Evolutionary conservation across 64 coral and sea anemone genomes (phyloP).

Genomic region (Trachythela sp.): DNA sequence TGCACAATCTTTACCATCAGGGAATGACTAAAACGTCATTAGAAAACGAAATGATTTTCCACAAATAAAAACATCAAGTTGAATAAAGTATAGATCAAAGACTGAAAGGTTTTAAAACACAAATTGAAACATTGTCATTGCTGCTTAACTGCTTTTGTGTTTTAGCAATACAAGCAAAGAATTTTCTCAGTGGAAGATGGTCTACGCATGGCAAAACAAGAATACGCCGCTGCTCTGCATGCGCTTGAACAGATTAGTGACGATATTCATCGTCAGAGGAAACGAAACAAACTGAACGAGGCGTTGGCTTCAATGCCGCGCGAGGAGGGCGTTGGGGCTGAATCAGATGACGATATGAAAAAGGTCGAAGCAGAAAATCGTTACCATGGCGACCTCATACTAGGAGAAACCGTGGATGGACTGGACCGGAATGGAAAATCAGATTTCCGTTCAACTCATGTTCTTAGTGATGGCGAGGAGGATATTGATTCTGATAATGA

Average conservation of each 20-base stretch:
- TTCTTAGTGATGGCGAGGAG: not conserved
- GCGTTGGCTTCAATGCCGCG: not conserved
- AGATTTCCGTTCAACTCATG: not conserved
- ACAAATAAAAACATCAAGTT: no score
- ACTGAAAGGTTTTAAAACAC: no score
- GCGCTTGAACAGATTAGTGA: not conserved
- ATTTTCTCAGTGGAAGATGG: not conserved
- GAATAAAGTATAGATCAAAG: no score
- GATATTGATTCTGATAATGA: not conserved
- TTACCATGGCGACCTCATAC: not conserved
- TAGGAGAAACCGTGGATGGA: not conserved
- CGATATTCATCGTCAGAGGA: conserved; percentile 6
- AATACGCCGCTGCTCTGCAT: conserved; percentile 4
- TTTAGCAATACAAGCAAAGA: conserved; percentile 16
- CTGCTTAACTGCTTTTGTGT: no score
- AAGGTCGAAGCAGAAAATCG: not conserved
- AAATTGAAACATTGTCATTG: no score
- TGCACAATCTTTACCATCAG: no score
- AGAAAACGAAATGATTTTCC: no score
- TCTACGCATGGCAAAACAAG: not conserved
- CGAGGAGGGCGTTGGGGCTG: not conserved
- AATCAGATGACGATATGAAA: not conserved
- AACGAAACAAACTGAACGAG: not conserved
- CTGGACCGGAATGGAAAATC: not conserved
- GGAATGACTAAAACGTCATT: no score